Percentiles rank a stretch among this genome's conserved stretches.
Evolutionary conservation across 2,797 vertebrate species (phyloP).

Genomic region (Dendrocincla tyrannina): DNA sequence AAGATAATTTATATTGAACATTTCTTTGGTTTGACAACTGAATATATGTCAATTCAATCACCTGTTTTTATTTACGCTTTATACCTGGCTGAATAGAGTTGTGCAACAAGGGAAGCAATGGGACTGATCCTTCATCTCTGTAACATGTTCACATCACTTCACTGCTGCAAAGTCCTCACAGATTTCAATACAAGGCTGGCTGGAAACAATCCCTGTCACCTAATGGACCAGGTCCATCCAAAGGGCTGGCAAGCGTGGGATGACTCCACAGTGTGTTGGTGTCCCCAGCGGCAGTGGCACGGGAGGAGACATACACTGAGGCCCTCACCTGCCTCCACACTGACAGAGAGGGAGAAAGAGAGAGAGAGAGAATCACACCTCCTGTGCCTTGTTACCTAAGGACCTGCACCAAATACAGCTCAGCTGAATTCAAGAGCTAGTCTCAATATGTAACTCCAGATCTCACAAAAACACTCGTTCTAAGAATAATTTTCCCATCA

Average conservation of each 20-base stretch:
- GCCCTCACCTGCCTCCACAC: fast-evolving
- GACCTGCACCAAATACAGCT: background rate
- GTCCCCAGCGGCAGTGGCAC: background rate
- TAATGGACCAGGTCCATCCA: fast-evolving
- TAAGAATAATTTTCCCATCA: slow-evolving; percentile 39
- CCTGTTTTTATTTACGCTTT: background rate
- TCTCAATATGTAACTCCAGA: background rate
- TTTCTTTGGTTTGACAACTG: background rate
- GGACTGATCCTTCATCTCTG: background rate
- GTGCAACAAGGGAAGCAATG: background rate
- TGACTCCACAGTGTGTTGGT: fast-evolving
- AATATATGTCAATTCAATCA: background rate
- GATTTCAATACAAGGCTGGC: background rate
- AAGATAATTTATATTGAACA: background rate
- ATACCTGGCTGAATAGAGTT: background rate
- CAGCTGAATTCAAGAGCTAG: background rate
- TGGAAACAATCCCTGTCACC: fast-evolving
- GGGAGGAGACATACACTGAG: fast-evolving
- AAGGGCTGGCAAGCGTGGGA: background rate
- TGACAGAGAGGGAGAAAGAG: background rate
- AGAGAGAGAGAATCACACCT: background rate
- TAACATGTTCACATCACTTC: background rate
- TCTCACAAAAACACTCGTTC: background rate
- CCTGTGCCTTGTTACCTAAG: background rate
- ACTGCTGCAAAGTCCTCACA: background rate